Evolutionary conservation across 2,888 invertebrate genomes (phyloP), one percentile per base, ranked within the genome.

Genomic region (Phalera bucephala): DNA sequence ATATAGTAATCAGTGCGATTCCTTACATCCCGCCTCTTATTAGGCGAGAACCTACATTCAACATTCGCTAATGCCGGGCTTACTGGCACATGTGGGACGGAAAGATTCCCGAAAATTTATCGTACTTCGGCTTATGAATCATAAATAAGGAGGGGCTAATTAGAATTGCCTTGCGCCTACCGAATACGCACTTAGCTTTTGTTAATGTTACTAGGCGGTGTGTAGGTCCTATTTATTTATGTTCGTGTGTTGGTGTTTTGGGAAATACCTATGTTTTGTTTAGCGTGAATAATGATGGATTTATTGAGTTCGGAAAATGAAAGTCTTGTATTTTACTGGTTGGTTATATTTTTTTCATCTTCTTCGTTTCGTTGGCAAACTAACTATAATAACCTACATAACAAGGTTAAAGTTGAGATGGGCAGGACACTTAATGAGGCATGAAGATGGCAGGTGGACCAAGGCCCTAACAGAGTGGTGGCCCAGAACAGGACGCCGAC

Each of bases 1-100:
- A 88, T 86, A 81, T 82, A 88, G 87, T 89, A 89, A 89, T 89
- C 89, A 89, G 88, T 72, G 83, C 82, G 77, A 88, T 88, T 87
- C 86, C 88, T 89, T 86, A 87, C 87, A 88, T 87, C 88, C 87
- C 80, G 74, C 71, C 80, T 80, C 87, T 87, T 88, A 86, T 86
- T 85, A 88, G 86, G 76, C 82, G 82, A 76, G 84, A 78, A 81
- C 81, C 82, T 82, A 86, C 85, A 85, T 86, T 84, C 87, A 88
- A 79, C 88, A 85, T 88, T 88, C 80, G 82, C 78, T 84, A 87
- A 89, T 76, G 64, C 88, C 80, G 53, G 77, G 88, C 86, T 88
- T 87, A 87, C 79, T 74, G 74, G 68, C 87, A 87, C 88, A 88
- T 87, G 86, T 88, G 88, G 81, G 80, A 78, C 85, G 85, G 80